Percentiles rank a stretch among this genome's conserved stretches.
These are phyloP conservation scores for Leptopilina myrica DNA, from an alignment of 2,888 invertebrate species.

Conservation along the genomic window DNA sequence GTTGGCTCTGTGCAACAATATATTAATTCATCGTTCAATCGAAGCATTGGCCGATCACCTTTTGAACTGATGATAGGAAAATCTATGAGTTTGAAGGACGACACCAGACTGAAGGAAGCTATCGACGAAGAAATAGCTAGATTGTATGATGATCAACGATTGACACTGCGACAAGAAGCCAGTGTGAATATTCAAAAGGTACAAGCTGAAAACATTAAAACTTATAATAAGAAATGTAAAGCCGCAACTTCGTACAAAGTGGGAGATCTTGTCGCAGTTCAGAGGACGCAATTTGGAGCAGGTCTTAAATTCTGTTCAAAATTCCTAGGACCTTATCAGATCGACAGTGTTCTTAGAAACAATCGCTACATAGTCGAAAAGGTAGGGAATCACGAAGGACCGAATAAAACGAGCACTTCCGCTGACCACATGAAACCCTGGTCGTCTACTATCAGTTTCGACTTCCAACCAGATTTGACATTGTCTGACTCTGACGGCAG, in stretches of 20 bases:
- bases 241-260: neutral
- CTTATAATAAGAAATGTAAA: constrained; percentile 38
- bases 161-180: constrained; percentile 5
- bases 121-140: constrained; percentile 22
- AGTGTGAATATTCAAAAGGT: constrained; percentile 24
- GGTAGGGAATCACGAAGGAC: constrained; percentile 35
- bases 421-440: constrained; percentile 43
- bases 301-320: constrained; percentile 39
- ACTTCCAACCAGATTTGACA: no score
- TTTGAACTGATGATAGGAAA: constrained; percentile 39
- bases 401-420: constrained; percentile 3
- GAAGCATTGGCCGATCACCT: constrained; percentile 32
- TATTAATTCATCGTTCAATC: constrained; percentile 30
- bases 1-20: constrained; percentile 32
- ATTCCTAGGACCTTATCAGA: constrained; percentile 42
- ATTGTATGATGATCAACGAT: constrained; percentile 32
- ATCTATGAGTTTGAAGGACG: constrained; percentile 29
- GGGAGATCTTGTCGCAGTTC: constrained; percentile 41
- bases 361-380: constrained; percentile 33
- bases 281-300: constrained; percentile 34
- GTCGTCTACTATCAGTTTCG: no score
- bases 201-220: constrained; percentile 42
- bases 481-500: no score
- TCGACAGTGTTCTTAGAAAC: constrained; percentile 25
- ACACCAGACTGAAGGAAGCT: constrained; percentile 21